phyloP scores from a whole-genome alignment of 1,140 invertebrate species.

The Protaetia brevitarsis region DNA sequence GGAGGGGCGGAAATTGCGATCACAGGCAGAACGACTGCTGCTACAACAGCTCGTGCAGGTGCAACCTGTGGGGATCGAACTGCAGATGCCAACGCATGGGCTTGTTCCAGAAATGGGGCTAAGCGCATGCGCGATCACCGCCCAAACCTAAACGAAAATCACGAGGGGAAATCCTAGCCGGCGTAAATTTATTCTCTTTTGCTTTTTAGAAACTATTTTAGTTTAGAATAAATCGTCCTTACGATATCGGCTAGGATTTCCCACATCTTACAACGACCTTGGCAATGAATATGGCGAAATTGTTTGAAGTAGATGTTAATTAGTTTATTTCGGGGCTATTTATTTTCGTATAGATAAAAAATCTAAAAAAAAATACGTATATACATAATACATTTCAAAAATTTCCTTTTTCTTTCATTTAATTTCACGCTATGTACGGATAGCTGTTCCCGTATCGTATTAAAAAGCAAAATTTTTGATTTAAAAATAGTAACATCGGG shows the following conservation, averaged over 20 bases:
- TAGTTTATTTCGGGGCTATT: not conserved
- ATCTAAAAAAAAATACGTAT: too few relatives aligned
- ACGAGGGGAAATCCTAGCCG: not conserved
- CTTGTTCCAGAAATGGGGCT: slow-evolving; percentile 87
- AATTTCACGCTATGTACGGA: not conserved
- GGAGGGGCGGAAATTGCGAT: slow-evolving; percentile 79
- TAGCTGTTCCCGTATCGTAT: not conserved
- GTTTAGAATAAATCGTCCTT: not conserved
- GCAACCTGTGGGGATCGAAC: slow-evolving; percentile 88
- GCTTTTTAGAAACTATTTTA: not conserved
- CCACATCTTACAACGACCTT: slow-evolving; percentile 4
- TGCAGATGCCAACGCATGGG: slow-evolving; percentile 86
- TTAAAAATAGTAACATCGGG: too few relatives aligned
- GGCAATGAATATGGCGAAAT: not conserved
- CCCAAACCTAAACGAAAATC: not conserved
- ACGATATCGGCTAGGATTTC: not conserved
- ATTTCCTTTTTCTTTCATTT: not conserved
- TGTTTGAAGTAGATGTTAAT: too few relatives aligned
- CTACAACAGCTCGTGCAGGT: slow-evolving; percentile 81
- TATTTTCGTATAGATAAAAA: not conserved
- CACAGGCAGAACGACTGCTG: slow-evolving; percentile 84
- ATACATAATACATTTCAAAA: slow-evolving; percentile 5
- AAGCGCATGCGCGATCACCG: too few relatives aligned
- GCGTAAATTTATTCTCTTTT: slow-evolving; percentile 1
- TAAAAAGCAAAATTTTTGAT: not conserved